Evolutionary conservation across 1,140 invertebrate species (phyloP), one percentile per base, ranked within the genome.

Genomic region (Drosophila fuyamai): DNA sequence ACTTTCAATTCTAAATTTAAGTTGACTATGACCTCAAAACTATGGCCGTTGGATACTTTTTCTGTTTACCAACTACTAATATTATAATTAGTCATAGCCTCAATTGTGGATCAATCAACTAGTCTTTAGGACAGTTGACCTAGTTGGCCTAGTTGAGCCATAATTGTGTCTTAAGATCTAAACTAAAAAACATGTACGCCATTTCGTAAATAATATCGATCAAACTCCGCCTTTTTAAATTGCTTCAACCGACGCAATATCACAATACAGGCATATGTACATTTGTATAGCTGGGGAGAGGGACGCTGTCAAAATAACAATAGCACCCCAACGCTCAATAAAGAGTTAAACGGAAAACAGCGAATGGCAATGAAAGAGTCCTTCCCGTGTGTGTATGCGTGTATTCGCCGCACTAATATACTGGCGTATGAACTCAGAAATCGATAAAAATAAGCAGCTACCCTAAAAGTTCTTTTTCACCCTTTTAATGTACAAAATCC

Each of bases 151-250:
- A 43, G 13, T 12, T 23, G 58, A 85, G 66, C 77, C 54, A 85
- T 85, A 85, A 71, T 61, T 80, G 47, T 54, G 66, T 43, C 48
- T 32, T 53, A 68, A 70, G 18, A 46, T 44, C 1, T n/a, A 32
- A 41, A 9, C 6, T 32, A 1, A 46, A 89, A 80, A 79, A 76
- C 83, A 74, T 85, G 74, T 74, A 81, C 85, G 85, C 84, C 84
- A 89, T 89, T 84, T 78, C 70, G 44, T 68, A 48, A 72, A 74
- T 68, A 84, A 55, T 90, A 90, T 90, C 73, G 86, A 90, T 86
- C 81, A 90, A 90, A 90, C 86, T 91, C 86, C 86, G 86, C 86
- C 86, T 74, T 71, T 72, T 58, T 23, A n/a, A 32, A 40, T 44
- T 50, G 44, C 81, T 55, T 55, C 48, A 61, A 18, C 38, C 54